Evolutionary conservation across 2,113 vertebrate genomes (phyloP), one percentile per base, ranked within the genome.

Genomic region (Platanista minor): DNA sequence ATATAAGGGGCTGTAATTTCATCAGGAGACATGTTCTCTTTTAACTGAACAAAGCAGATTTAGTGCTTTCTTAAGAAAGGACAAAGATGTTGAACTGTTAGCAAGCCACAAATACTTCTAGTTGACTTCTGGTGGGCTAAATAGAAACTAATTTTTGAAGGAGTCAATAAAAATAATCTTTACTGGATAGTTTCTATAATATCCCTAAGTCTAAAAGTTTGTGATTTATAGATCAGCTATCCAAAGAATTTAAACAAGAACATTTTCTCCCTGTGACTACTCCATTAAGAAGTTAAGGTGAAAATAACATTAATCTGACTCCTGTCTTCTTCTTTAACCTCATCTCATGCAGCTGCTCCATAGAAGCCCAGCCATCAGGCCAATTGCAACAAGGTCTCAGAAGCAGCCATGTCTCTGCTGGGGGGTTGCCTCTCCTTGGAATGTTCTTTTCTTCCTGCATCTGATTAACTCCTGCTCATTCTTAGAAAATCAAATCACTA

Each of bases 21-120:
- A 92, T 90, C 74, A 78, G 80, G 75, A 95, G 80, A 43, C 71
- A 92, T 89, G 69, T 87, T 95, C 46, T 66, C 83, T 93, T 94
- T 88, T 61, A 96, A 80, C 59, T 66, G 52, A 92, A 95, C 67
- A 66, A 91, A 92, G 41, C 57, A 93, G 92, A 97, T 96, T 94
- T 85, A 91, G 41, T 96, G 59, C 46, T 96, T 97, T 95, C 52
- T 66, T 82, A 72, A 91, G 74, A 94, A 89, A 96, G 33, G 49
- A 64, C 93, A 36, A 72, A 96, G 67, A 71, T 54, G 66, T 71
- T 59, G 6, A 81, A 74, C 57, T 87, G n/a, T 92, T 90, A 77
- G 67, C 14, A 94, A 89, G 12, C 20, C 46, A 78, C 25, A 82
- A 2, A 86, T 89, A 86, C 86, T 87, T 96, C 71, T 46, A 78